Percentiles rank a stretch among this genome's conserved stretches.
phyloP scores from a whole-genome alignment of 2,888 invertebrate genomes.

The Troides helena region DNA sequence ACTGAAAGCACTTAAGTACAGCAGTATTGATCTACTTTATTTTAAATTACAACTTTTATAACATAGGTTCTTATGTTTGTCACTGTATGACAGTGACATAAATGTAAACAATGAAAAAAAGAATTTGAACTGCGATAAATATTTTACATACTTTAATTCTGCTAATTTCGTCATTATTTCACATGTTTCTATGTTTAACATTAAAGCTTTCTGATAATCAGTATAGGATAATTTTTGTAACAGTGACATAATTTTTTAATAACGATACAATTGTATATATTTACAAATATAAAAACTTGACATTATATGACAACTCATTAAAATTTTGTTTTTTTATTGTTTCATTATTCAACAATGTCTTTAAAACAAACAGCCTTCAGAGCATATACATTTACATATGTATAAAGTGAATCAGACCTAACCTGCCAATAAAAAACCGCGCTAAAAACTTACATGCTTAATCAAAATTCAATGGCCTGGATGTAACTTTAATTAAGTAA shows the following conservation, averaged over 20 bases:
- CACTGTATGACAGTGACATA: neutral
- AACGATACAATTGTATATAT: neutral
- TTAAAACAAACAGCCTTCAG: too few relatives aligned
- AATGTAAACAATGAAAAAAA: neutral
- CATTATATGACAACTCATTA: neutral
- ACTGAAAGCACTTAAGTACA: too few relatives aligned
- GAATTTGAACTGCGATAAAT: neutral
- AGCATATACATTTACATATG: too few relatives aligned
- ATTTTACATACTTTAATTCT: constrained; percentile 53
- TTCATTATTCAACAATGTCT: too few relatives aligned
- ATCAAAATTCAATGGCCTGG: too few relatives aligned
- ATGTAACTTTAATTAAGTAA: too few relatives aligned
- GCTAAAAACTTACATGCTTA: too few relatives aligned
- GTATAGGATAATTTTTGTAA: constrained; percentile 56
- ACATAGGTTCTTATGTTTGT: too few relatives aligned
- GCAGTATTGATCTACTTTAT: too few relatives aligned
- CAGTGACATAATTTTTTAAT: constrained; percentile 54
- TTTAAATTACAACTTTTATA: too few relatives aligned
- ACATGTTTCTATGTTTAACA: constrained; percentile 55
- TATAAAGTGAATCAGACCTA: too few relatives aligned
- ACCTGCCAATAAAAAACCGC: too few relatives aligned
- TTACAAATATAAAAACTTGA: neutral
- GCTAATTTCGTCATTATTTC: constrained; percentile 61
- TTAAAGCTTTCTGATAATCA: constrained; percentile 57
- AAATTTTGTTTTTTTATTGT: neutral